Base-by-base conservation (phyloP, 2,888 invertebrate species). In the Agrochola circellaris region DNA sequence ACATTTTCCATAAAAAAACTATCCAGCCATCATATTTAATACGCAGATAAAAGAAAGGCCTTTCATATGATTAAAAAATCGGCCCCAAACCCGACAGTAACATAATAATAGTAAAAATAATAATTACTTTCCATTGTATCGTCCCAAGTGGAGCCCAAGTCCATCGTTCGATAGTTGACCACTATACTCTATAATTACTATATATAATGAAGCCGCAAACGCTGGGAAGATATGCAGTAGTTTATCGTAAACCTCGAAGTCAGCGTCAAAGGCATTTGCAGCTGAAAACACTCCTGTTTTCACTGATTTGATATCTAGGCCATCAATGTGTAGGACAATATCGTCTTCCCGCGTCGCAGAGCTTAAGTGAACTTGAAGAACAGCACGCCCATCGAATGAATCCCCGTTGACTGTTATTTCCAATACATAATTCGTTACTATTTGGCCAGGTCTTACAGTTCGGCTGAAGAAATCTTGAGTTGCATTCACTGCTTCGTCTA, bases 161-260 rank as follows among this genome's bases (percentile, higher is more conserved):
- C 93, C 93, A 77, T 67, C 75, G n/a, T 68, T 83, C 0, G 86
- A 62, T 11, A 95, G 66, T 15, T 70, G 68, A 67, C 92, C 93
- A 30, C 89, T 89, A 77, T 94, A 95, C 71, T 93, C 91, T 42
- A 96, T 90, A 17, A 93, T 83, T 3, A 95, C 83, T 17, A 92
- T 84, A 76, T 89, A 93, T 1, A 87, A 75, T 9, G 85, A 85
- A 4, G 90, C 90, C 17, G 26, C 0, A 54, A 80, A 74, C 0
- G 62, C 61, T 30, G 93, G 92, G 3, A 3, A 48, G 20, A 95
- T 91, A 82, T 91, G 87, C 60, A 95, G 80, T 68, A 88, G 3
- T 5, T 88, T 90, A 34, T 87, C 91, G 15, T 88, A 79, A 15
- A 86, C 15, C 3, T 3, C 0, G 60, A 87, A 92, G 8, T 34